Base-by-base conservation (phyloP, 2,113 vertebrate species). In the Sula dactylatra region DNA sequence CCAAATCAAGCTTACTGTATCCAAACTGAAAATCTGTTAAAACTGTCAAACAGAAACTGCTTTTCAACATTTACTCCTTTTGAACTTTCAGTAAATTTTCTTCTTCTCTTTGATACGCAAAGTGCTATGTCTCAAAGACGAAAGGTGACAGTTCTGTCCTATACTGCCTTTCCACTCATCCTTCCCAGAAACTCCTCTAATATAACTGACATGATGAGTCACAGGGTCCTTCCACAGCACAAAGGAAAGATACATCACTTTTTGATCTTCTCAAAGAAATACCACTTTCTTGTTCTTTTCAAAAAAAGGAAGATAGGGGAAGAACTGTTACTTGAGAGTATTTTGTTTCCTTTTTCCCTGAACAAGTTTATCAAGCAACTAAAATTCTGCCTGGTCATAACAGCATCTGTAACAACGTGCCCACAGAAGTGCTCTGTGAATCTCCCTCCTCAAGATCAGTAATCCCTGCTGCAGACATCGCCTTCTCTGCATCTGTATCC, bases 261-360 rank as follows among this genome's bases (percentile, higher is more conserved):
- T 34, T 91, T 90, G 64, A 81, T 93, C 82, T 94, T 90, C 58
- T 56, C 64, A 49, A 71, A 94, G 62, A 88, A 95, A 45, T n/a
- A 92, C 5, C 36, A 65, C 71, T 93, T 86, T 92, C 79, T 78
- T 20, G 14, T 86, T 81, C 59, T 86, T 91, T 89, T 76, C 21
- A 65, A 40, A 93, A 86, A 86, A 82, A 77, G 25, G 8, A 65
- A 70, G 64, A 88, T 29, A 47, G 10, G 18, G 12, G 24, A 95
- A 91, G 81, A 94, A 84, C 61, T 70, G 32, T 17, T 77, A 76
- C 18, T 90, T 55, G 55, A 61, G 6, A 8, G 40, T 71, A 32
- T 82, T 95, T 89, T 82, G 61, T 72, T 96, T 86, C 61, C 50
- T 40, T 96, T 85, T 72, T 15, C 34, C 9, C 9, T 50, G 9